Base-by-base conservation (phyloP, 2,888 invertebrate genomes). In the Stenichneumon culpator region DNA sequence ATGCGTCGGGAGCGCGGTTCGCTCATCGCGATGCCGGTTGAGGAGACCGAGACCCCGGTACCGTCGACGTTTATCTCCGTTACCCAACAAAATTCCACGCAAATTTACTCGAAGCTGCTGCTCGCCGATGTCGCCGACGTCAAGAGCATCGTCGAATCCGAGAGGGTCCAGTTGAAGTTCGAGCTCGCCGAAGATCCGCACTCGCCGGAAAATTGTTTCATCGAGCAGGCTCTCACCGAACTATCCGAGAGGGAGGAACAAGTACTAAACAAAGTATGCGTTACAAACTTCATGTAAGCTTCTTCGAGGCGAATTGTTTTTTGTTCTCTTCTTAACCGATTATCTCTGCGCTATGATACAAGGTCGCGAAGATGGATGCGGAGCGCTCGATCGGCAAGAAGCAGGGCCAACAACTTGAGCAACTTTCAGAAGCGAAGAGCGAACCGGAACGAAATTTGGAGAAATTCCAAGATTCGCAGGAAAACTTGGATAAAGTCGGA, bases 121-220 rank as follows among this genome's bases (percentile, higher is more conserved):
- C 94, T 97, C 84, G 98, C 98, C 65, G 95, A 95, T 87, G 95
- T 95, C 69, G 92, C 95, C 85, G 97, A 98, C 94, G 96, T 97
- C 60, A 94, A 95, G 90, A 94, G 95, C 72, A 97, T 98, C 82
- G 95, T 98, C 86, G 95, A 96, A 84, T 95, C 96, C 73, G 99
- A 99, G 94, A 95, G 96, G 78, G 92, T 93, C 3, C 96, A 96
- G 91, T 94, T 96, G 75, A 90, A 92, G 54, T 16, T 89, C 1
- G 95, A 95, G 84, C 91, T 96, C 88, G 90, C 90, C 4, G 96
- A 96, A 73, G 97, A 97, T 92, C 96, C 96, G 88, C 96, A 96
- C 87, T 96, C 96, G 90, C 97, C 98, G 0, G 99, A 99, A 94
- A 96, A 96, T 90, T 96, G 97, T 89, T 99, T 97, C 92, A 96